Percentiles rank a stretch among this genome's conserved stretches.
Conservation (phyloP, 2,888 invertebrate species). For the Sepioteuthis lessoniana region DNA sequence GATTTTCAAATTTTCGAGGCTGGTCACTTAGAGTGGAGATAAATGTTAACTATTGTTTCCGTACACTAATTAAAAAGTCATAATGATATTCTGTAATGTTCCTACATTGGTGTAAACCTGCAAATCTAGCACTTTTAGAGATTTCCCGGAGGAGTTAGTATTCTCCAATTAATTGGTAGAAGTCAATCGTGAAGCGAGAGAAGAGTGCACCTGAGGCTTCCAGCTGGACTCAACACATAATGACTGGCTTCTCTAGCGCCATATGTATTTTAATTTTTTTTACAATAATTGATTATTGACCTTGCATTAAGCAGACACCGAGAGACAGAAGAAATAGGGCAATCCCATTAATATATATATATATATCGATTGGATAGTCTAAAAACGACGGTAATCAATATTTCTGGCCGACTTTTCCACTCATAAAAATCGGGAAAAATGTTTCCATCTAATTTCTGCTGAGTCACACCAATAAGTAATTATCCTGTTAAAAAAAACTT, state of each 20-base stretch:
- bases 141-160: background rate
- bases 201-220: background rate
- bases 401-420: no score
- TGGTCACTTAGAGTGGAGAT: no score
- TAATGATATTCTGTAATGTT: no score
- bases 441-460: no score
- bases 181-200: background rate
- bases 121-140: background rate
- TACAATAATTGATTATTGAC: background rate
- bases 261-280: background rate
- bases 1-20: no score
- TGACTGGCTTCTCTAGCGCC: background rate
- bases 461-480: no score
- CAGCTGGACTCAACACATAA: background rate
- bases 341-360: background rate
- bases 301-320: background rate
- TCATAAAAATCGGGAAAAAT: no score
- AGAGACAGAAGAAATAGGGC: background rate
- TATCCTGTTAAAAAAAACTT: no score
- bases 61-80: no score
- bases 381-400: no score
- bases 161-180: background rate
- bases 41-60: no score
- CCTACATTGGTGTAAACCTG: no score
- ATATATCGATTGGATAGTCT: background rate